Conservation (phyloP, 2,797 vertebrate species). For the Pantherophis alleghaniensis region DNA sequence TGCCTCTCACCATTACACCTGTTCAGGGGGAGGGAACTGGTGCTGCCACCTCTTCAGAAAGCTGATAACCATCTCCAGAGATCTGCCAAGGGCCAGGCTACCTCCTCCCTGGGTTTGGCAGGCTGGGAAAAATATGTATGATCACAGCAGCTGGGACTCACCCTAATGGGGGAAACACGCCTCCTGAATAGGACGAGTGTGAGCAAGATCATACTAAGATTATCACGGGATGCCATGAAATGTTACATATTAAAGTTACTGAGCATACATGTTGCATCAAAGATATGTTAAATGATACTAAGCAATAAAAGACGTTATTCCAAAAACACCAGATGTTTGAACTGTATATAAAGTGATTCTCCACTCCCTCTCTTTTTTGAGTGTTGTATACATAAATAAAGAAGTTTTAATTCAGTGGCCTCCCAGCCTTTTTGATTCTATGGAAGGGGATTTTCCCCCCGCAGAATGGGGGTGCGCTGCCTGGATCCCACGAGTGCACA, state of each 20-base stretch:
- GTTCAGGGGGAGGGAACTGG: neutral
- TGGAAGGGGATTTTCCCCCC: neutral
- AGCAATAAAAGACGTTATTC: neutral
- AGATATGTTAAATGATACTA: neutral
- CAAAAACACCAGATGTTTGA: neutral
- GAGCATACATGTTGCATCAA: neutral
- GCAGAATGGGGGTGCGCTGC: neutral
- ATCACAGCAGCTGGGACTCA: neutral
- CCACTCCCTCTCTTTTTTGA: neutral
- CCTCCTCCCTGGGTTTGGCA: neutral
- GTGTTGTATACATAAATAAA: neutral
- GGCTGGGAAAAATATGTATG: neutral
- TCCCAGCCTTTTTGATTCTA: neutral
- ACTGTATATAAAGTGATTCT: neutral
- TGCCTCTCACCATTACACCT: neutral
- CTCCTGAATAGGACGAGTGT: too few relatives aligned
- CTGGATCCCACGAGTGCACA: neutral
- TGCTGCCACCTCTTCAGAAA: neutral
- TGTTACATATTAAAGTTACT: neutral
- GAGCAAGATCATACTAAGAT: too few relatives aligned
- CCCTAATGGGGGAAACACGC: too few relatives aligned
- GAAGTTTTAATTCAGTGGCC: neutral
- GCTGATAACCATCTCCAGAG: neutral
- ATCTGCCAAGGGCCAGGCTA: neutral
- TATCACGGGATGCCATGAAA: neutral